Percentiles rank a stretch among this genome's conserved stretches.
Conservation (phyloP, 2,113 vertebrate species). For the Climacteris rufus region DNA sequence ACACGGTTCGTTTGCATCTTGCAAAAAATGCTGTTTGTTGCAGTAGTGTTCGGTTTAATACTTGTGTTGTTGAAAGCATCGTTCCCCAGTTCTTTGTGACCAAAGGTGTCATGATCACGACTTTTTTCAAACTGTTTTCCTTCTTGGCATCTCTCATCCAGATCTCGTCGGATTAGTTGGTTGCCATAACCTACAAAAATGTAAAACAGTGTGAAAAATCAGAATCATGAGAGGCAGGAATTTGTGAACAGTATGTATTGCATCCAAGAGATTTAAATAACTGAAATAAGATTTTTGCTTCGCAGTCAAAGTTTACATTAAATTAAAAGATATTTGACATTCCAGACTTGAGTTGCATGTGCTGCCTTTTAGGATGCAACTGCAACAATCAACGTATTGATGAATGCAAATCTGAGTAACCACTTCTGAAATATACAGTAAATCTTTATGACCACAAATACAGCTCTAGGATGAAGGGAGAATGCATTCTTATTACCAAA, state of each 20-base stretch:
- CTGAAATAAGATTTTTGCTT: not conserved
- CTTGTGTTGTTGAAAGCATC: not conserved
- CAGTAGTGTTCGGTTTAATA: not conserved
- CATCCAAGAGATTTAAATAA: not conserved
- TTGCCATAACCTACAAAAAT: conserved; percentile 45
- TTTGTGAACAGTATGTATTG: not conserved
- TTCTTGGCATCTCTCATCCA: not conserved
- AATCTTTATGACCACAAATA: not conserved
- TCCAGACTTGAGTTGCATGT: not conserved
- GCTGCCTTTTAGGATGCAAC: not conserved
- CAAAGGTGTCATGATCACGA: not conserved
- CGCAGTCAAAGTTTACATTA: not conserved
- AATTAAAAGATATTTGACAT: not conserved
- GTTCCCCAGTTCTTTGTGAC: not conserved
- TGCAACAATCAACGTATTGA: not conserved
- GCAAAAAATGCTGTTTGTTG: not conserved
- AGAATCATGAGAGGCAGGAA: not conserved
- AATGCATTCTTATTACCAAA: not conserved
- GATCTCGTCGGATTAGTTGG: conserved; percentile 14
- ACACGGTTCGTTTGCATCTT: not conserved
- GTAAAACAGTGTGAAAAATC: not conserved
- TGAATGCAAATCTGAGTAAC: not conserved
- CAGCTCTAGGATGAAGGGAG: not conserved
- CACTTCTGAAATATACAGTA: not conserved
- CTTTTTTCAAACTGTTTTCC: not conserved